These are phyloP conservation scores for Parnassius glacialis DNA, from an alignment of 2,888 invertebrate genomes.

Conservation along the genomic window DNA sequence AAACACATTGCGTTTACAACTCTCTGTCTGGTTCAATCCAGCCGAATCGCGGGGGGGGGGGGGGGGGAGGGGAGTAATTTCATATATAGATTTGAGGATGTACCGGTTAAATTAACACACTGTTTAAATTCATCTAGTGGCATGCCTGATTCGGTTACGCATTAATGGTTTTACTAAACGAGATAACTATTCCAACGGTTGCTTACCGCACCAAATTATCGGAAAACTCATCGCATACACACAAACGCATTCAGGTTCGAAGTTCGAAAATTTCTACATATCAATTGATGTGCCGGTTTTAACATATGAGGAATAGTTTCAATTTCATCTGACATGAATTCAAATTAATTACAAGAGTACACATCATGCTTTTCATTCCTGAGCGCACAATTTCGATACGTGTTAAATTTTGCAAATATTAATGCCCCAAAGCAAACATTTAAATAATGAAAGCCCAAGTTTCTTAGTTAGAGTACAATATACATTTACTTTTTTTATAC, in stretches of 20 bases:
- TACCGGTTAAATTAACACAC: not conserved
- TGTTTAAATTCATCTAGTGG: not conserved
- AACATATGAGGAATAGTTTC: constrained; percentile 12
- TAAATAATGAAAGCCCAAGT: too few relatives aligned
- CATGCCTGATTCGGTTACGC: not conserved
- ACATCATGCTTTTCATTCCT: not conserved
- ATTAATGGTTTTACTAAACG: constrained; percentile 8
- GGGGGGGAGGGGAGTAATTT: too few relatives aligned
- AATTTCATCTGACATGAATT: constrained; percentile 6
- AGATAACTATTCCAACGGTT: constrained; percentile 13
- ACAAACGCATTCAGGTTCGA: constrained; percentile 10
- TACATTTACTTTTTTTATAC: not conserved
- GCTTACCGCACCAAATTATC: constrained; percentile 11
- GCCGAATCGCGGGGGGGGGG: too few relatives aligned
- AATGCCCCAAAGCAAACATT: too few relatives aligned
- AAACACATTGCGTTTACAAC: too few relatives aligned
- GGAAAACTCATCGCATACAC: constrained; percentile 2
- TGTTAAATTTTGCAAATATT: not conserved
- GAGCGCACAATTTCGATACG: not conserved
- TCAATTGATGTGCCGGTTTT: constrained; percentile 2
- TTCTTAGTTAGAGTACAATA: not conserved
- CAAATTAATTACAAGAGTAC: constrained; percentile 5
- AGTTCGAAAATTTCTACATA: constrained; percentile 5
- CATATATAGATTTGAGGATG: not conserved
- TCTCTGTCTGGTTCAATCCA: too few relatives aligned